Evolutionary conservation across 2,113 vertebrate genomes (phyloP).

Genomic region (Anseranas semipalmata): DNA sequence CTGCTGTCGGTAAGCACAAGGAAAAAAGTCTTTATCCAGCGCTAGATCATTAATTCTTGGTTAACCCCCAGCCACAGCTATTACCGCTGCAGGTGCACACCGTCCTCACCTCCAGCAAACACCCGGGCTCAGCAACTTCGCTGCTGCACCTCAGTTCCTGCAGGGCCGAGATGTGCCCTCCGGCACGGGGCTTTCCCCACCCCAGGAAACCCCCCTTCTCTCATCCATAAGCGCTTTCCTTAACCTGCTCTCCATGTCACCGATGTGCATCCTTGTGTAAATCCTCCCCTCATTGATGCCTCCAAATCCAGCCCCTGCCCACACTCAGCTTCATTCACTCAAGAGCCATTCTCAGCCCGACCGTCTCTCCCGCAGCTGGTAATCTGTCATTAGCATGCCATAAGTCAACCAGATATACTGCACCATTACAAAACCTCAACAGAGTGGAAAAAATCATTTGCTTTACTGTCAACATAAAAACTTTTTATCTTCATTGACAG

Average conservation of each 20-base stretch:
- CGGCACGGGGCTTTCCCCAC: fast-evolving
- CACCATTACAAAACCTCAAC: conserved; percentile 64
- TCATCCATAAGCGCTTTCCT: neutral
- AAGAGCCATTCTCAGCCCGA: conserved; percentile 31
- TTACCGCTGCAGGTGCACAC: neutral
- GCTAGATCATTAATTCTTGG: neutral
- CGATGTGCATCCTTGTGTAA: neutral
- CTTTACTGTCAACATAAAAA: conserved; percentile 74
- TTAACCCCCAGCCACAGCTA: neutral
- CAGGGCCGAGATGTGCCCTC: neutral
- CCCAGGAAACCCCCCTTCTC: neutral
- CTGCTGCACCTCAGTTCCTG: neutral
- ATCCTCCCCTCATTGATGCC: neutral
- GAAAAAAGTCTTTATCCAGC: neutral
- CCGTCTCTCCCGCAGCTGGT: conserved; percentile 27
- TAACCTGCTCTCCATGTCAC: neutral
- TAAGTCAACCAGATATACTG: conserved; percentile 70
- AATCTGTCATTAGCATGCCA: conserved; percentile 57
- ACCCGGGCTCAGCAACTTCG: neutral
- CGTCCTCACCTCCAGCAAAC: neutral
- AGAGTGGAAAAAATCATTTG: conserved; percentile 70
- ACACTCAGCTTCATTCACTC: conserved; percentile 3
- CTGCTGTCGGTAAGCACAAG: neutral
- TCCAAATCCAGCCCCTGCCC: neutral
- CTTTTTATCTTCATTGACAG: conserved; percentile 72